Base-by-base conservation (phyloP, 2,888 invertebrate species). In the Apotomis turbidana region DNA sequence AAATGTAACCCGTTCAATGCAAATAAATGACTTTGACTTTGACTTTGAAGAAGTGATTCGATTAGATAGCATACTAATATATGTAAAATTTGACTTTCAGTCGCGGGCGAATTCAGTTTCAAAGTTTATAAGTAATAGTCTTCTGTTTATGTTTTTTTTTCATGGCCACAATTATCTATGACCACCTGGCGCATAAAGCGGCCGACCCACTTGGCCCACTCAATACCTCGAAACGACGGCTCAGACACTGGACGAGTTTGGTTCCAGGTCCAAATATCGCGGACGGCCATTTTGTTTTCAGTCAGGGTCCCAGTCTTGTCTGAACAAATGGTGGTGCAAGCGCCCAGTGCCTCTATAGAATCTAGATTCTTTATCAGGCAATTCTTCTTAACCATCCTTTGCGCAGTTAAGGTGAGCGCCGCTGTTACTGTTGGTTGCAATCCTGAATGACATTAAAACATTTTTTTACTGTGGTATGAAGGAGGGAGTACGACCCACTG, bases 241-340 rank as follows among this genome's bases (percentile, higher is more conserved):
- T 98, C 98, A 59, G 97, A 97, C 86, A 99, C 98, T 81, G 97
- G 96, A 86, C 83, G 82, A 0, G 98, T 98, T 86, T 96, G 96
- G 87, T 98, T 97, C 93, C 98, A 98, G 87, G 98, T 97, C 97
- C 99, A 99, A 96, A 99, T 97, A 91, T 99, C 98, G 77, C 98
- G 97, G 62, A 99, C 99, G 61, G 98, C 98, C 99, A 99, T 99
- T 86, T 98, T 95, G 94, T 99, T 99, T 91, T 99, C 99, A 3
- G 99, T 99, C 61, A 99, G 94, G 6, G 99, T 99, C 75, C 99
- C 99, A 73, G 99, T 99, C 93, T 99, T 99, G 91, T 99, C 99
- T 3, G 99, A 99, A 93, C 99, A 99, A 90, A 99, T 99, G 74
- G 98, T 99, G 70, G 98, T 98, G 69, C 99, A 99, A 9, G 99